These are phyloP conservation scores for Synanthedon vespiformis DNA, from an alignment of 2,888 invertebrate genomes.

Conservation along the genomic window DNA sequence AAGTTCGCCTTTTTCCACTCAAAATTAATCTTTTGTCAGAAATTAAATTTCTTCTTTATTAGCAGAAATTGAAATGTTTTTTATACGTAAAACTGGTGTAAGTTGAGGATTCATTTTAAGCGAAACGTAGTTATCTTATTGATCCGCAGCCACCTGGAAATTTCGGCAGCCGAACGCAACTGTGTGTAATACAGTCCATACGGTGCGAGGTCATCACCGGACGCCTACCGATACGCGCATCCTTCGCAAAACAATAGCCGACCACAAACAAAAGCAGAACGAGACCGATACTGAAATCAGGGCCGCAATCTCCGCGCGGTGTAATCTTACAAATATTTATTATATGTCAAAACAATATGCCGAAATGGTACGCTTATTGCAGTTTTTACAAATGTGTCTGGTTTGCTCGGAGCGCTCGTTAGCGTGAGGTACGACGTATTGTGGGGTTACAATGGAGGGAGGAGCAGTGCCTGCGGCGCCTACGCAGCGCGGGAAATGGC, in stretches of 20 bases:
- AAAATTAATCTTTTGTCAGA: too few species aligned
- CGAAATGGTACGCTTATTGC: constrained; percentile 67
- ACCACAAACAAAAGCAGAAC: constrained; percentile 31
- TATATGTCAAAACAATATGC: constrained; percentile 71
- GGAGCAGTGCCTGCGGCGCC: constrained; percentile 46
- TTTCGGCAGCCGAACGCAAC: constrained; percentile 46
- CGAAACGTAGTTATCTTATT: background rate
- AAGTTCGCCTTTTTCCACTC: too few species aligned
- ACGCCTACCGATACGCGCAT: constrained; percentile 23
- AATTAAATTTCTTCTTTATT: too few species aligned
- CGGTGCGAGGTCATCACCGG: constrained; percentile 14
- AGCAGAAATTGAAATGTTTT: too few species aligned
- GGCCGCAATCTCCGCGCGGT: constrained; percentile 46
- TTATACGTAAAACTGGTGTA: too few species aligned
- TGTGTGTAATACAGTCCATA: constrained; percentile 56
- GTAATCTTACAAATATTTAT: constrained; percentile 69
- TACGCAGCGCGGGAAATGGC: constrained; percentile 18
- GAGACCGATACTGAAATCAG: constrained; percentile 52
- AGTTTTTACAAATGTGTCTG: constrained; percentile 68
- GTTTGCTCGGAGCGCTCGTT: constrained; percentile 64
- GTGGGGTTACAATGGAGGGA: constrained; percentile 62
- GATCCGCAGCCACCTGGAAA: constrained; percentile 12
- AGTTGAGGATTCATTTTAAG: background rate
- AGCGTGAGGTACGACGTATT: constrained; percentile 65
- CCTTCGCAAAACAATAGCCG: constrained; percentile 36